A percentile compares a stretch with the other conserved stretches of the same genome.
These are phyloP conservation scores for Colletes latitarsis DNA, from an alignment of 1,140 invertebrate species.

Conservation along the genomic window DNA sequence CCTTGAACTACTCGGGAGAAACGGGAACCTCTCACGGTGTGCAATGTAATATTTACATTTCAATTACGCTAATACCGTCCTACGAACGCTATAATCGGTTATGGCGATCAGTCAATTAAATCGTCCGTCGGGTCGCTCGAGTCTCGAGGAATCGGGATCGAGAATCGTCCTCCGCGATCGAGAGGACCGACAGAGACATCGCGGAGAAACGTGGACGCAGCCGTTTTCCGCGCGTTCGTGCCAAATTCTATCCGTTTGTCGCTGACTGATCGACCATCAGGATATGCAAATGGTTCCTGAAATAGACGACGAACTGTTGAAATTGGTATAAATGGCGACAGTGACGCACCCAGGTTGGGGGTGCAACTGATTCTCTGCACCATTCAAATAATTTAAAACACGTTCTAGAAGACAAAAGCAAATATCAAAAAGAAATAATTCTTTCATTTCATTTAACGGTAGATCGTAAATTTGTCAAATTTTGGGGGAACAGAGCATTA, in stretches of 20 bases:
- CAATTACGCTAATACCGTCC: conserved; percentile 31
- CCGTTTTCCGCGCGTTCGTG: not conserved
- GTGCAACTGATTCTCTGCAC: too few relatives aligned
- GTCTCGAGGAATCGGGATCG: not conserved
- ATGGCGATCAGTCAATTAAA: conserved; percentile 1
- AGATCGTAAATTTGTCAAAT: too few relatives aligned
- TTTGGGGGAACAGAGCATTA: too few relatives aligned
- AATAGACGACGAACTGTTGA: conserved; percentile 9
- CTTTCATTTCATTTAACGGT: too few relatives aligned
- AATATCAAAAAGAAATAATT: too few relatives aligned
- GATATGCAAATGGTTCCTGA: conserved; percentile 15
- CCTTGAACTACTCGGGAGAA: conserved; percentile 14
- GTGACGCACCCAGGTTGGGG: too few relatives aligned
- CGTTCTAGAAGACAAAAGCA: too few relatives aligned
- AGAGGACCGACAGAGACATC: not conserved
- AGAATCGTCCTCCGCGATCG: not conserved
- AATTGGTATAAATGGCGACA: not conserved
- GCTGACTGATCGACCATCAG: conserved; percentile 22
- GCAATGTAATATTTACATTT: conserved; percentile 36
- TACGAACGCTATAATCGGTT: not conserved
- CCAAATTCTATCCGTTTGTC: conserved; percentile 9
- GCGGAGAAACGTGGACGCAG: not conserved
- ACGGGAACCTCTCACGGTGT: conserved; percentile 13
- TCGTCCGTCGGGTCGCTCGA: not conserved
- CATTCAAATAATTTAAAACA: too few relatives aligned